Percentiles rank a stretch among this genome's conserved stretches.
These are phyloP conservation scores for Labeo rohita DNA, from an alignment of 2,113 vertebrate species.

Conservation along the genomic window DNA sequence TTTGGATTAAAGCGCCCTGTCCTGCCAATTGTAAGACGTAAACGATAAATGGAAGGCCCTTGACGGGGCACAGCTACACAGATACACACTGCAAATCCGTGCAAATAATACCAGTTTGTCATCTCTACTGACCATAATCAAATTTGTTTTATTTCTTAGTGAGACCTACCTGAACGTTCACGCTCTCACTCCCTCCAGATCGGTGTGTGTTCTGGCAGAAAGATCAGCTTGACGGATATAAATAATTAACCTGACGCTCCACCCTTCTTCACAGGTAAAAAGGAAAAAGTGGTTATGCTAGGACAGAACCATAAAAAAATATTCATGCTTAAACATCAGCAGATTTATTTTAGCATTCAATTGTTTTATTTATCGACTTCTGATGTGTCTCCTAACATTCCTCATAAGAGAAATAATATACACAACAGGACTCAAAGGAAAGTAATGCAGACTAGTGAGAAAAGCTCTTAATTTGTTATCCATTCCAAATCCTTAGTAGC, in stretches of 20 bases:
- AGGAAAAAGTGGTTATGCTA: constrained; percentile 50
- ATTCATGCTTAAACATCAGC: not conserved
- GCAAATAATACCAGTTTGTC: not conserved
- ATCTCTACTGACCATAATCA: not conserved
- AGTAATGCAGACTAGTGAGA: not conserved
- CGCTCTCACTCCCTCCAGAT: constrained; percentile 57
- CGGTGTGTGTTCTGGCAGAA: constrained; percentile 64
- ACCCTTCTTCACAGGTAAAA: constrained; percentile 71
- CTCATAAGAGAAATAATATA: not conserved
- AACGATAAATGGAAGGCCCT: not conserved
- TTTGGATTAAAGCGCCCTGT: not conserved
- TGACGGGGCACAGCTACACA: not conserved
- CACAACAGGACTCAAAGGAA: not conserved
- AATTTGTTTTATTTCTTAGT: not conserved
- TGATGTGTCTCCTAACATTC: not conserved
- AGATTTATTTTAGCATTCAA: not conserved
- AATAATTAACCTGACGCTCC: constrained; percentile 77
- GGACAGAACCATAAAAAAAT: not conserved
- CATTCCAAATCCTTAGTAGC: no score
- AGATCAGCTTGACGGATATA: constrained; percentile 58
- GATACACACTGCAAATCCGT: not conserved
- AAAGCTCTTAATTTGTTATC: not conserved
- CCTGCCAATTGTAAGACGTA: not conserved
- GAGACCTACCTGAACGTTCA: constrained; percentile 37
- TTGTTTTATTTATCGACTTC: not conserved